Conservation (phyloP, 2,888 invertebrate species). For the Bhutanitis thaidina region DNA sequence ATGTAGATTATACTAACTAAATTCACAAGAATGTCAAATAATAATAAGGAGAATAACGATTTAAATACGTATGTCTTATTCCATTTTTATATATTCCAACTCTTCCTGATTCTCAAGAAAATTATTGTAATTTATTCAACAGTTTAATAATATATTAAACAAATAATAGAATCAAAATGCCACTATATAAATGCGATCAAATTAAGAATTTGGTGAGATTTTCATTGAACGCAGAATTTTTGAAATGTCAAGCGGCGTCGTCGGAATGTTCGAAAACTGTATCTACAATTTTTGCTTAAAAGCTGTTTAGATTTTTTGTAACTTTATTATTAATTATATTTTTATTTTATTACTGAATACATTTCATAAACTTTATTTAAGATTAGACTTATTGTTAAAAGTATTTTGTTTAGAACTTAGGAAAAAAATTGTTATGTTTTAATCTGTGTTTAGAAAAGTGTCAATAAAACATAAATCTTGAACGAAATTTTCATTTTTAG, state of each 20-base stretch:
- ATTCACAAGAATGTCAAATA: too few species aligned
- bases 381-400: background rate
- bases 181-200: too few species aligned
- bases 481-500: conserved; percentile 22
- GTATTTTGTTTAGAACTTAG: background rate
- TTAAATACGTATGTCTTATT: too few species aligned
- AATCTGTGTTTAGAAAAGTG: conserved; percentile 6
- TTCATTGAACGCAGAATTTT: conserved; percentile 18
- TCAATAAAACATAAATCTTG: conserved; percentile 19
- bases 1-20: too few species aligned
- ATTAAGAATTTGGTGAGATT: too few species aligned
- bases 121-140: too few species aligned
- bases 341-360: background rate
- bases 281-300: background rate
- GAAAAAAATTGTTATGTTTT: background rate
- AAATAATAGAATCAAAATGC: too few species aligned
- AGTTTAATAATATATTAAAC: too few species aligned
- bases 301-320: background rate
- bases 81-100: too few species aligned
- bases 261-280: conserved; percentile 12
- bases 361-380: background rate
- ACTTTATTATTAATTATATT: background rate
- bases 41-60: too few species aligned
- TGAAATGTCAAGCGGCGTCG: conserved; percentile 26
- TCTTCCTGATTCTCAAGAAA: too few species aligned